These are phyloP conservation scores for Tetranychus urticae DNA, from an alignment of 1,140 invertebrate genomes.

Conservation along the genomic window DNA sequence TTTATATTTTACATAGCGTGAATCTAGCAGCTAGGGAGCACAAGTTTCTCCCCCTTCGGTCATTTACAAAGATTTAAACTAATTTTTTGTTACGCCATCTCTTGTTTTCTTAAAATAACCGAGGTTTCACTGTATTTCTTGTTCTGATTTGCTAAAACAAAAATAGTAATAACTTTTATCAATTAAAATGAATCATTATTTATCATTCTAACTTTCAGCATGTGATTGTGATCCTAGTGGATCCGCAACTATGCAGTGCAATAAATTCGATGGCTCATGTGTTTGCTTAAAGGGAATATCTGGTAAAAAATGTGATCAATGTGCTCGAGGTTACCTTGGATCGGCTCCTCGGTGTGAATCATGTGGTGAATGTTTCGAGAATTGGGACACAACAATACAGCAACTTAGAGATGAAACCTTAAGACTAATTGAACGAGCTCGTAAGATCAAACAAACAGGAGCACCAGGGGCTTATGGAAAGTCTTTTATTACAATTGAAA, in stretches of 20 bases:
- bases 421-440: slow-evolving; percentile 48
- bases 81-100: too few species aligned
- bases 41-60: too few species aligned
- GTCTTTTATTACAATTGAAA: slow-evolving; percentile 73
- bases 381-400: slow-evolving; percentile 76
- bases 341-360: slow-evolving; percentile 63
- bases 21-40: too few species aligned
- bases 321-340: slow-evolving; percentile 77
- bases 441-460: slow-evolving; percentile 69
- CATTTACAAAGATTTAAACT: too few species aligned
- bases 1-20: too few species aligned
- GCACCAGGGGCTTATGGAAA: slow-evolving; percentile 77
- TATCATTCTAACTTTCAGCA: slow-evolving; percentile 20
- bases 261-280: slow-evolving; percentile 61
- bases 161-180: too few species aligned
- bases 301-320: slow-evolving; percentile 80
- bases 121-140: too few species aligned
- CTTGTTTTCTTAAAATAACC: too few species aligned
- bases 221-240: slow-evolving; percentile 75
- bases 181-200: neutral
- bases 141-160: too few species aligned
- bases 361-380: slow-evolving; percentile 97
- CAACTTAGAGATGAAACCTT: slow-evolving; percentile 32
- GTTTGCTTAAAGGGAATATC: slow-evolving; percentile 70
- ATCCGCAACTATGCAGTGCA: slow-evolving; percentile 57